Evolutionary conservation across 2,113 vertebrate genomes (phyloP).

Genomic region (Malurus elegans): DNA sequence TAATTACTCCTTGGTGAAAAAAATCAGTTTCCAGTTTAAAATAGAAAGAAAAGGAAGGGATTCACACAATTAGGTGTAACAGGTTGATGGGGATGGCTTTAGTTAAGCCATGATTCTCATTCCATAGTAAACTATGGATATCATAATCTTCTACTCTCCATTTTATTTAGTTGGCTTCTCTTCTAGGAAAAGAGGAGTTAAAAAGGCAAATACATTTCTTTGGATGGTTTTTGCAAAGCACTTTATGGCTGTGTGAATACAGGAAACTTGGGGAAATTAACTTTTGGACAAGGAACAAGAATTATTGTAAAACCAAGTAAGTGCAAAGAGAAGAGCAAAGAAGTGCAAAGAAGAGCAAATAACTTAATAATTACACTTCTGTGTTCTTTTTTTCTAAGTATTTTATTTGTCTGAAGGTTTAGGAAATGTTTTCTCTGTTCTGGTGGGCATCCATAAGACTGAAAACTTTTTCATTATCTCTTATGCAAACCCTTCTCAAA

Average conservation of each 20-base stretch:
- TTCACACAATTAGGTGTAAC: not conserved
- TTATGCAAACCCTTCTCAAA: not conserved
- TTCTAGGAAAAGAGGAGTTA: not conserved
- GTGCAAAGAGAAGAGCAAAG: too few relatives aligned
- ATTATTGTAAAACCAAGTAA: conserved; percentile 11
- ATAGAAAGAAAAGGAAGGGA: not conserved
- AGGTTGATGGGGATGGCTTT: not conserved
- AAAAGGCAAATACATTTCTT: not conserved
- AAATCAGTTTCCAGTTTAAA: not conserved
- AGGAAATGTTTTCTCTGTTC: not conserved
- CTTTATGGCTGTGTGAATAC: not conserved
- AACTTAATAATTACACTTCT: not conserved
- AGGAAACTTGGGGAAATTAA: not conserved
- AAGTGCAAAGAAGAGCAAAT: not conserved
- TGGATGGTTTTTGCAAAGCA: not conserved
- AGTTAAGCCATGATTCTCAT: not conserved
- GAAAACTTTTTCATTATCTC: not conserved
- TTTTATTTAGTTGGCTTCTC: not conserved
- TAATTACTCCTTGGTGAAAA: not conserved
- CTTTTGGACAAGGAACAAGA: conserved; percentile 5
- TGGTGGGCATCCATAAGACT: not conserved
- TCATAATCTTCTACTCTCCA: not conserved
- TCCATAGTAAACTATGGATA: not conserved
- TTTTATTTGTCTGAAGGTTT: not conserved
- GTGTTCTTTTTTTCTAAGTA: too few relatives aligned